Evolutionary conservation across 2,888 invertebrate genomes (phyloP).

Genomic region (Oscheius myriophilus): DNA sequence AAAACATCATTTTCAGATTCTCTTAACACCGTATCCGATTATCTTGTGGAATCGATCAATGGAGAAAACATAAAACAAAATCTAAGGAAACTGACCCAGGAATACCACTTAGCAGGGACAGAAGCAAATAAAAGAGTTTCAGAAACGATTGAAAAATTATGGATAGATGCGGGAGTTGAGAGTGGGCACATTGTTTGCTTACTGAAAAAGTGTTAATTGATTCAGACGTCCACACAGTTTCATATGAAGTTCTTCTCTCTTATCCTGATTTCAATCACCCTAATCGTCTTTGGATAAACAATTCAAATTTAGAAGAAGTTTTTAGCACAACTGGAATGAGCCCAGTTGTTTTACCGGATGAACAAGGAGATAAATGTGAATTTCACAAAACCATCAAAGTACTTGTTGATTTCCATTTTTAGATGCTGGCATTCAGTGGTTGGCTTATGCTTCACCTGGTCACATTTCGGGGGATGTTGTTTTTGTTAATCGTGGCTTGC

Average conservation of each 20-base stretch:
- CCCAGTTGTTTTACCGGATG: constrained; percentile 61
- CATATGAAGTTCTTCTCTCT: constrained; percentile 67
- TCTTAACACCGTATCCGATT: constrained; percentile 31
- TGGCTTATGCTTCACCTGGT: constrained; percentile 65
- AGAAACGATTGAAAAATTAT: constrained; percentile 60
- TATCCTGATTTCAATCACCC: constrained; percentile 67
- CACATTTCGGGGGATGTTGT: constrained; percentile 60
- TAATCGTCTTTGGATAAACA: constrained; percentile 45
- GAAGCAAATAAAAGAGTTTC: constrained; percentile 63
- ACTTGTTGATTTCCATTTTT: not conserved
- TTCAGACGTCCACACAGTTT: constrained; percentile 53
- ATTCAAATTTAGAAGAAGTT: constrained; percentile 29
- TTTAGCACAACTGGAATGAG: constrained; percentile 60
- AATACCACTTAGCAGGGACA: constrained; percentile 67
- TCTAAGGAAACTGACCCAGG: constrained; percentile 52
- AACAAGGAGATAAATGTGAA: constrained; percentile 61
- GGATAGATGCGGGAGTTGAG: constrained; percentile 62
- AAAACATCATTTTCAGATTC: constrained; percentile 34
- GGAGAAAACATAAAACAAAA: constrained; percentile 53
- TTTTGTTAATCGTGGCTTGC: constrained; percentile 61
- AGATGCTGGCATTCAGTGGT: constrained; percentile 67
- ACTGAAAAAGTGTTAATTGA: too few species aligned
- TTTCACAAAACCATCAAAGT: not conserved
- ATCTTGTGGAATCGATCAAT: constrained; percentile 43
- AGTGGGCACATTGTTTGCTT: too few species aligned